These are phyloP conservation scores for Heliconius congener DNA, from an alignment of 1,140 invertebrate genomes.

Conservation along the genomic window DNA sequence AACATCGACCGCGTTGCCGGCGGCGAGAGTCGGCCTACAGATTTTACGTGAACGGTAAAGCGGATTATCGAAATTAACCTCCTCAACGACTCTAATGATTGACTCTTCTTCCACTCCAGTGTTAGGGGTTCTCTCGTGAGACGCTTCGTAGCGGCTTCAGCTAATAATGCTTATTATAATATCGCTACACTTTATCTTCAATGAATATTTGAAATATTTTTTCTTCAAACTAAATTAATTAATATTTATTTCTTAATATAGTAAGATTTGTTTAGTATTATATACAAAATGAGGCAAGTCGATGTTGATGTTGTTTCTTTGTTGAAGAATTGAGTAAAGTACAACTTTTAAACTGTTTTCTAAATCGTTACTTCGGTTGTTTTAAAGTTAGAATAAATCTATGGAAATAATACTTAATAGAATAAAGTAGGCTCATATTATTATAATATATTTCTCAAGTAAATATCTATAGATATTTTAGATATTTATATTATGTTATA, in stretches of 20 bases:
- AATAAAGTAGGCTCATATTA: not conserved
- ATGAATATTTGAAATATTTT: constrained; percentile 27
- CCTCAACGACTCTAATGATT: constrained; percentile 62
- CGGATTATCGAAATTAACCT: constrained; percentile 72
- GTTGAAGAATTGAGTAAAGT: constrained; percentile 19
- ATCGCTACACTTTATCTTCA: constrained; percentile 33
- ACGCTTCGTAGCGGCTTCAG: constrained; percentile 34
- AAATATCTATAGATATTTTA: not conserved
- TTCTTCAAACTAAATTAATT: constrained; percentile 8
- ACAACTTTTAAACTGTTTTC: not conserved
- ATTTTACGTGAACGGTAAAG: constrained; percentile 57
- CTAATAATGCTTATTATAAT: constrained; percentile 45
- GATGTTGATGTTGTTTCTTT: constrained; percentile 35
- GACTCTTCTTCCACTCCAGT: constrained; percentile 52
- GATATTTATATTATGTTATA: not conserved
- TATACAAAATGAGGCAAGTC: constrained; percentile 15
- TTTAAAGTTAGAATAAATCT: not conserved
- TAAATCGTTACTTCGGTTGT: not conserved
- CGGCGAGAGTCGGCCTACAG: constrained; percentile 31
- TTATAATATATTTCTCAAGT: not conserved
- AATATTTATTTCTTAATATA: not conserved
- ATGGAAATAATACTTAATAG: not conserved
- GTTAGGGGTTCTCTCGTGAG: constrained; percentile 39
- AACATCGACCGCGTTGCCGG: constrained; percentile 24
- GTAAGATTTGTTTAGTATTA: constrained; percentile 10